Conservation (phyloP, 2,797 vertebrate species). For the Arctocebus calabarensis region DNA sequence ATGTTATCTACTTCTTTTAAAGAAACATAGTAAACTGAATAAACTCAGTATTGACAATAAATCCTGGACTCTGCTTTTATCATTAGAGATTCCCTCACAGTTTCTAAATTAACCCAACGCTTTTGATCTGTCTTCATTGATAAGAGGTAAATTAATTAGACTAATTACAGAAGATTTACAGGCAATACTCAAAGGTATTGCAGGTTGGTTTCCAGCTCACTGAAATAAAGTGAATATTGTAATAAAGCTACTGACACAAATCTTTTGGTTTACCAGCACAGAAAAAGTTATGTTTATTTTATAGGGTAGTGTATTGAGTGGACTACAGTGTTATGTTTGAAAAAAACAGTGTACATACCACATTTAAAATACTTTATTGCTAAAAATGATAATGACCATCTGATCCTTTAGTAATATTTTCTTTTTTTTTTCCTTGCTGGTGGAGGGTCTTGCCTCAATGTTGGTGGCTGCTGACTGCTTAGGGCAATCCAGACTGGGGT, state of each 20-base stretch:
- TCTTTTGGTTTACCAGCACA: neutral
- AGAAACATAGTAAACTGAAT: neutral
- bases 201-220: neutral
- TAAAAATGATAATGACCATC: neutral
- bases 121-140: neutral
- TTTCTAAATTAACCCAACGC: neutral
- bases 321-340: neutral
- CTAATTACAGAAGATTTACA: neutral
- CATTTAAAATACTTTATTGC: neutral
- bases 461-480: neutral
- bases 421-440: neutral
- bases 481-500: neutral
- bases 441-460: neutral
- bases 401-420: neutral
- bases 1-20: neutral
- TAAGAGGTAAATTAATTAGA: constrained; percentile 11
- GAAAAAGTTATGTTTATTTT: neutral
- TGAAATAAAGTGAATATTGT: neutral
- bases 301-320: neutral
- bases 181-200: neutral
- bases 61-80: neutral
- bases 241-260: neutral
- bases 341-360: neutral
- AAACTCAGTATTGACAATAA: neutral
- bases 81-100: neutral